Evolutionary conservation across 1,140 invertebrate genomes (phyloP).

Genomic region (Probaryconus sp.): DNA sequence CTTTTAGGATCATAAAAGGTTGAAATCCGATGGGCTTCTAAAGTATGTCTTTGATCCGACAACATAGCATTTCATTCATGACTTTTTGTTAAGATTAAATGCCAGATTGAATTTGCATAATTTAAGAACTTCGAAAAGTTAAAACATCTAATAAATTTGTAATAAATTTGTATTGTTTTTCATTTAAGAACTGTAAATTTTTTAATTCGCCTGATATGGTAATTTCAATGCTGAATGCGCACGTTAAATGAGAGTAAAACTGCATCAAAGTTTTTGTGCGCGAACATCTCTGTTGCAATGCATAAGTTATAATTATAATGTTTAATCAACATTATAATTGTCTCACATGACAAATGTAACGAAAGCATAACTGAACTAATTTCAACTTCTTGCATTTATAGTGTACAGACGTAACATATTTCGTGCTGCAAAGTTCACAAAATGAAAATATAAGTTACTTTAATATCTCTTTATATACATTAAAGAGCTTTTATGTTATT

Average conservation of each 20-base stretch:
- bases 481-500: too few relatives aligned
- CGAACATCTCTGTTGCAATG: neutral
- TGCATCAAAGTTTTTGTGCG: slow-evolving; percentile 6
- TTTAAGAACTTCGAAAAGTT: too few relatives aligned
- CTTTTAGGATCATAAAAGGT: slow-evolving; percentile 14
- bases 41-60: slow-evolving; percentile 9
- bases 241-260: neutral
- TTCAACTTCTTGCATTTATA: slow-evolving; percentile 6
- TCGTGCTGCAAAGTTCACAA: slow-evolving; percentile 8
- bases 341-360: slow-evolving; percentile 1
- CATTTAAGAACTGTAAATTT: too few relatives aligned
- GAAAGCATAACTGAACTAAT: slow-evolving; percentile 8
- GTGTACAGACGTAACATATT: neutral
- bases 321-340: slow-evolving; percentile 22
- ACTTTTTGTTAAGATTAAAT: slow-evolving; percentile 26
- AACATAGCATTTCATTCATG: slow-evolving; percentile 1
- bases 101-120: slow-evolving; percentile 10
- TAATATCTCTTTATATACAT: neutral
- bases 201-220: too few relatives aligned
- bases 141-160: too few relatives aligned
- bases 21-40: slow-evolving; percentile 14
- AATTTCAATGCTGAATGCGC: too few relatives aligned
- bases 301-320: slow-evolving; percentile 1
- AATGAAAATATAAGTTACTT: slow-evolving; percentile 7
- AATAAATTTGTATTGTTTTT: too few relatives aligned